phyloP scores from a whole-genome alignment of 2,888 invertebrate species.

The Drosophila pseudotalamancana region DNA sequence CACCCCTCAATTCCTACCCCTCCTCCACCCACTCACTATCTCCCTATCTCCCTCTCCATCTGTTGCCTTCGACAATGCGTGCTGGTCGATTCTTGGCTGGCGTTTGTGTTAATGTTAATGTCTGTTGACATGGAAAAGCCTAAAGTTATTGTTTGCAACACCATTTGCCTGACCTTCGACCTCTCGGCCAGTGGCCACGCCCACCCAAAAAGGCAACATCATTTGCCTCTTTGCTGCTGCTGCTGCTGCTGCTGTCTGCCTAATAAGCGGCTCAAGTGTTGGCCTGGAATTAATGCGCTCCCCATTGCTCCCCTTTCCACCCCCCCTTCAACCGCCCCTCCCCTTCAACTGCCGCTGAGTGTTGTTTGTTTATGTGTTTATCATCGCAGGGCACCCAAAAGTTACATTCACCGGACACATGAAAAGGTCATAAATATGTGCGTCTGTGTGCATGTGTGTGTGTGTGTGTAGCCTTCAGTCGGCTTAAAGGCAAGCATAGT shows the following conservation, averaged over 20 bases:
- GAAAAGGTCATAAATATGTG: conserved; percentile 18
- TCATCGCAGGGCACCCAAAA: conserved; percentile 38
- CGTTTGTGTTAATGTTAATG: conserved; percentile 66
- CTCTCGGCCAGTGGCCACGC: conserved; percentile 21
- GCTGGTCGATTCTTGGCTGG: conserved; percentile 27
- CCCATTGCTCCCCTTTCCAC: neutral
- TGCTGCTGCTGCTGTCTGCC: conserved; percentile 20
- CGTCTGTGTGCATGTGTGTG: neutral
- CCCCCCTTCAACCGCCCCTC: neutral
- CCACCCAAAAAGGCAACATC: conserved; percentile 45
- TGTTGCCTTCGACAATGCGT: conserved; percentile 29
- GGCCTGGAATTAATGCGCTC: conserved; percentile 70
- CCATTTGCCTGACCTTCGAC: conserved; percentile 47
- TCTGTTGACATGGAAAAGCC: conserved; percentile 74
- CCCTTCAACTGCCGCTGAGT: conserved; percentile 15
- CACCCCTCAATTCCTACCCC: neutral
- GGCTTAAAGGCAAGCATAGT: conserved; percentile 25
- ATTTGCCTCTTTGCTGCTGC: conserved; percentile 51
- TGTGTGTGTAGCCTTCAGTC: conserved; percentile 33
- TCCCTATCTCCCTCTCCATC: conserved; percentile 13
- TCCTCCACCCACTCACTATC: conserved; percentile 7
- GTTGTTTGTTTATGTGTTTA: conserved; percentile 43
- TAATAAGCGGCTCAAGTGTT: conserved; percentile 76
- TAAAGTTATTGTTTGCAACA: conserved; percentile 70
- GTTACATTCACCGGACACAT: conserved; percentile 61